phyloP scores from a whole-genome alignment of 1,140 invertebrate species.

The Zaprionus taronus region DNA sequence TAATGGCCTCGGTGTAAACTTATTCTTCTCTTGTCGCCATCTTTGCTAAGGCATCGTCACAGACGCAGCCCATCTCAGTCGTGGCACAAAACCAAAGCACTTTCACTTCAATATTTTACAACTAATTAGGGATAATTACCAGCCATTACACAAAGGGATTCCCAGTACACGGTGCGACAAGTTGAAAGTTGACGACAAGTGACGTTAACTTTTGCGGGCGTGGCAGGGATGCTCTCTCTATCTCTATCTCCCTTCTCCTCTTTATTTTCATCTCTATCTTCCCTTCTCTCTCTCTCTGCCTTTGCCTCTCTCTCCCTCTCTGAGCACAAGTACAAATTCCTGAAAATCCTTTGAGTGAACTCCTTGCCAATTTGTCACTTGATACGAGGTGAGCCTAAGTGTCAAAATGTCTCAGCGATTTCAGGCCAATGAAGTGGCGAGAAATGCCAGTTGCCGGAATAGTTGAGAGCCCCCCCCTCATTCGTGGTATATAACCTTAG shows the following conservation, averaged over 20 bases:
- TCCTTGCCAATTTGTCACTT: constrained; percentile 23
- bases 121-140: constrained; percentile 81
- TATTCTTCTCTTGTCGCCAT: constrained; percentile 19
- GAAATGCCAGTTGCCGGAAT: background rate
- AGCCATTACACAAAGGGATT: constrained; percentile 68
- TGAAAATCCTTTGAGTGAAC: constrained; percentile 26
- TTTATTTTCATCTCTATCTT: too few species aligned
- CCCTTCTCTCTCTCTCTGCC: too few species aligned
- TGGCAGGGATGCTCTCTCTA: background rate
- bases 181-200: constrained; percentile 47
- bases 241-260: too few species aligned
- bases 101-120: constrained; percentile 80
- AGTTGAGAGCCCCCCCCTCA: background rate
- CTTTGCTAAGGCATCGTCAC: constrained; percentile 8
- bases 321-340: background rate
- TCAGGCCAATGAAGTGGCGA: background rate
- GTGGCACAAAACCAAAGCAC: constrained; percentile 45
- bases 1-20: constrained; percentile 55
- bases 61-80: background rate
- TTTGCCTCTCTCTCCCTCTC: too few species aligned
- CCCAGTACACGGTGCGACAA: constrained; percentile 47
- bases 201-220: constrained; percentile 14
- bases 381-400: constrained; percentile 17
- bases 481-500: background rate
- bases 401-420: constrained; percentile 22